Evolutionary conservation across 2,888 invertebrate species (phyloP), one percentile per base, ranked within the genome.

Genomic region (Carterocephalus palaemon): DNA sequence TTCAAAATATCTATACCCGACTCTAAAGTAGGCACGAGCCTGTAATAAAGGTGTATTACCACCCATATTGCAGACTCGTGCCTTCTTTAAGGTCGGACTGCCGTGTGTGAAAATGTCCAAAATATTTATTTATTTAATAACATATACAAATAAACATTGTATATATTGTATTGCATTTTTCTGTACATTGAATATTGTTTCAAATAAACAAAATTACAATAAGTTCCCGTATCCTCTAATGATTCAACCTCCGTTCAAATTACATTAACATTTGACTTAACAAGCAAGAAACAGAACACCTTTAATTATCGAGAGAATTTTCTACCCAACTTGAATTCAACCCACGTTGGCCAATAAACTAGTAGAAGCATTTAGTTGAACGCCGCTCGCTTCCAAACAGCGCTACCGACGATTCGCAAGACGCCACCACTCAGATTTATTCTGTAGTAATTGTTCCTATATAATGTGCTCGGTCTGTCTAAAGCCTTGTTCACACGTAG

Each of bases 241-340:
- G 48, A 48, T 43, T 53, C 26, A 40, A 51, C 48, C 57, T 59
- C 59, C 56, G 60, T 57, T 59, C 62, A 73, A 76, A 80, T 80
- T 79, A 70, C 78, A 79, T 78, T 76, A 75, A 68, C 75, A 75
- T 79, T 76, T 57, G 72, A 75, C 71, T 78, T 70, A 66, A 69
- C 68, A 71, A 63, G 64, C 56, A 46, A 45, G 60, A 64, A 67
- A 63, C 63, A 63, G 59, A 52, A 8, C 15, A 23, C 16, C 17
- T 28, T 36, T 43, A 43, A 43, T 43, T 43, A 29, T 36, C 54
- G 36, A 45, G 49, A 50, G 53, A 51, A 53, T 53, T 53, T 53
- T 53, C 50, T 51, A 32, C 29, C 15, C 37, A 17, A 17, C 29
- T 31, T 12, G 31, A 37, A 45, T 45, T 45, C 45, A 7, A 17